A percentile compares a stretch with the other conserved stretches of the same genome.
Conservation (phyloP, 1,140 invertebrate species). For the Hyphantria cunea region DNA sequence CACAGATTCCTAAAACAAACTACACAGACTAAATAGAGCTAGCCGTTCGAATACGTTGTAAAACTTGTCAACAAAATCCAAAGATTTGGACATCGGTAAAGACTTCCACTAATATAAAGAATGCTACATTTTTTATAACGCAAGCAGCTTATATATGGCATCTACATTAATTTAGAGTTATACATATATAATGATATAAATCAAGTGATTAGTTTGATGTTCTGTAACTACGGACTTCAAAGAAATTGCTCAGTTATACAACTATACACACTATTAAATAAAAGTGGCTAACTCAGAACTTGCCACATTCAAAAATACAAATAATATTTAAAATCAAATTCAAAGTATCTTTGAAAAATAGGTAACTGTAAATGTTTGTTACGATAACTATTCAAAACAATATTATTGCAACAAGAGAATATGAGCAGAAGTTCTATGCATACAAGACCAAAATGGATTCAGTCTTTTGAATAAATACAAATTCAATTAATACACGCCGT, state of each 20-base stretch:
- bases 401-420: conserved; percentile 9
- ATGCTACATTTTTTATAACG: conserved; percentile 22
- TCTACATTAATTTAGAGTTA: conserved; percentile 21
- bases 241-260: neutral
- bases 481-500: conserved; percentile 1
- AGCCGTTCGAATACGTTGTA: conserved; percentile 55
- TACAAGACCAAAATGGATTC: conserved; percentile 9
- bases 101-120: conserved; percentile 36
- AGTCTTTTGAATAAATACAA: conserved; percentile 2
- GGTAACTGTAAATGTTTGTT: neutral
- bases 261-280: no score
- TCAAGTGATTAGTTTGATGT: conserved; percentile 9
- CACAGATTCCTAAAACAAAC: conserved; percentile 80
- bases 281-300: no score
- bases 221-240: neutral
- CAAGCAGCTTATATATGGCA: conserved; percentile 15
- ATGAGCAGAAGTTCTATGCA: neutral
- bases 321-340: no score
- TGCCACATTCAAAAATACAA: no score
- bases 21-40: conserved; percentile 17
- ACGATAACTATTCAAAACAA: neutral
- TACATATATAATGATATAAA: conserved; percentile 7
- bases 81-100: conserved; percentile 54
- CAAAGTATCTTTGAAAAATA: neutral
- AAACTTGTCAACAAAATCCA: conserved; percentile 54